Evolutionary conservation across 2,113 vertebrate genomes (phyloP).

Genomic region (Rhinogobius similis): DNA sequence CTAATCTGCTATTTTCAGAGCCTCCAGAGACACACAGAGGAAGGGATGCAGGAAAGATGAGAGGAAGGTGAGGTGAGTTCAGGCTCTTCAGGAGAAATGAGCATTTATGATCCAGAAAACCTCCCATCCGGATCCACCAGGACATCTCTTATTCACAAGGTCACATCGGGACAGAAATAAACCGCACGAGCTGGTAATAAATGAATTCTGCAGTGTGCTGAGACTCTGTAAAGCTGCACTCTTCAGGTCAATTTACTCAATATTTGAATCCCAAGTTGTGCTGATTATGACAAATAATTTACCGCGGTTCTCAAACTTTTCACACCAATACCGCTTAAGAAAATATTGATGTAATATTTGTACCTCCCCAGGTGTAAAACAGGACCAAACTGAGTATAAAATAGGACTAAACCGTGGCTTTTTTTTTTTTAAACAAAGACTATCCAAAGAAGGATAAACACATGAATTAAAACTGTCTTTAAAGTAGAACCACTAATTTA

Average conservation of each 20-base stretch:
- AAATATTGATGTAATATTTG: too few relatives aligned
- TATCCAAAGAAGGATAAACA: too few relatives aligned
- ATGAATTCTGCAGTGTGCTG: slow-evolving; percentile 43
- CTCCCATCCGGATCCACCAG: slow-evolving; percentile 33
- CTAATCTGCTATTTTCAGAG: slow-evolving; percentile 78
- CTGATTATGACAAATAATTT: too few relatives aligned
- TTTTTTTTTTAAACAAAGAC: background rate
- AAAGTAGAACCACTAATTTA: too few relatives aligned
- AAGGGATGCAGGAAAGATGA: slow-evolving; percentile 50
- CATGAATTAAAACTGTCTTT: too few relatives aligned
- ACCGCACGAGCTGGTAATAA: slow-evolving; percentile 49
- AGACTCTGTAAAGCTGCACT: background rate
- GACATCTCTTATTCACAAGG: slow-evolving; percentile 55
- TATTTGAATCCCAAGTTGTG: background rate
- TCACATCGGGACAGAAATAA: slow-evolving; percentile 63
- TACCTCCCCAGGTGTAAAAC: background rate
- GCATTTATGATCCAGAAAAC: slow-evolving; percentile 41
- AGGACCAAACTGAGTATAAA: background rate
- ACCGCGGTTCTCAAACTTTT: too few relatives aligned
- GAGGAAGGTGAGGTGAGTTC: slow-evolving; percentile 39
- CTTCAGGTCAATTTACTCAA: background rate
- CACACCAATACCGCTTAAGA: too few relatives aligned
- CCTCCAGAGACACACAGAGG: slow-evolving; percentile 64
- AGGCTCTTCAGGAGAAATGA: slow-evolving; percentile 52
- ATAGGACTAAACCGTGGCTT: background rate